Conservation (phyloP, 2,113 vertebrate genomes). For the Pelusios castaneus region DNA sequence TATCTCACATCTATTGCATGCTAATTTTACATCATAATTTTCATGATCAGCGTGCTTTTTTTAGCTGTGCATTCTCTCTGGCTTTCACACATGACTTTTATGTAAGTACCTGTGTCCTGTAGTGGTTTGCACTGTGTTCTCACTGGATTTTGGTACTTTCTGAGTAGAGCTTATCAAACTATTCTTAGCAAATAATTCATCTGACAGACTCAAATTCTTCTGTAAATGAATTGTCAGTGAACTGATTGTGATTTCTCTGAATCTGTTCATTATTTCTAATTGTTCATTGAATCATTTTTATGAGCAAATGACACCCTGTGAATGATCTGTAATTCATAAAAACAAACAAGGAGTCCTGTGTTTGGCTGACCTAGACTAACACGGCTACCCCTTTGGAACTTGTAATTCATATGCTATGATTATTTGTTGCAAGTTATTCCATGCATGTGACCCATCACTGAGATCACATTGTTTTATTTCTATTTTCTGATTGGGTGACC, state of each 20-base stretch:
- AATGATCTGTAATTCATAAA: slow-evolving; percentile 63
- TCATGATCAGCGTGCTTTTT: slow-evolving; percentile 55
- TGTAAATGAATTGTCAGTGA: slow-evolving; percentile 45
- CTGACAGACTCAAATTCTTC: slow-evolving; percentile 56
- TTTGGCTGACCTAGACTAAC: too few species aligned
- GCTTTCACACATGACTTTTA: slow-evolving; percentile 54
- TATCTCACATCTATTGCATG: slow-evolving; percentile 23
- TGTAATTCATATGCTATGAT: slow-evolving; percentile 49
- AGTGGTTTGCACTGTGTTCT: slow-evolving; percentile 52
- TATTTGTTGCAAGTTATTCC: slow-evolving; percentile 55
- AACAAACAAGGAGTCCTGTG: too few species aligned
- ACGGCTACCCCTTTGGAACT: too few species aligned
- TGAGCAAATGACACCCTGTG: slow-evolving; percentile 47
- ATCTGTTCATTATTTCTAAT: slow-evolving; percentile 72
- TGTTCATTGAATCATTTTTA: slow-evolving; percentile 64
- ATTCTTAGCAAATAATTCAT: slow-evolving; percentile 56
- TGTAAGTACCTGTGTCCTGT: slow-evolving; percentile 64
- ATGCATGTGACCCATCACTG: slow-evolving; percentile 25
- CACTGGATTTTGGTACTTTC: slow-evolving; percentile 59
- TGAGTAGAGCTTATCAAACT: slow-evolving; percentile 39
- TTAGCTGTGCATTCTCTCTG: slow-evolving; percentile 32
- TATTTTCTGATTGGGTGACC: background rate
- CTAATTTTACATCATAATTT: slow-evolving; percentile 56
- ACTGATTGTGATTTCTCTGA: slow-evolving; percentile 30
- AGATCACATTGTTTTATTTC: slow-evolving; percentile 9